A percentile compares a stretch with the other conserved stretches of the same genome.
phyloP scores from a whole-genome alignment of 2,113 vertebrate species.

The Pavo muticus region DNA sequence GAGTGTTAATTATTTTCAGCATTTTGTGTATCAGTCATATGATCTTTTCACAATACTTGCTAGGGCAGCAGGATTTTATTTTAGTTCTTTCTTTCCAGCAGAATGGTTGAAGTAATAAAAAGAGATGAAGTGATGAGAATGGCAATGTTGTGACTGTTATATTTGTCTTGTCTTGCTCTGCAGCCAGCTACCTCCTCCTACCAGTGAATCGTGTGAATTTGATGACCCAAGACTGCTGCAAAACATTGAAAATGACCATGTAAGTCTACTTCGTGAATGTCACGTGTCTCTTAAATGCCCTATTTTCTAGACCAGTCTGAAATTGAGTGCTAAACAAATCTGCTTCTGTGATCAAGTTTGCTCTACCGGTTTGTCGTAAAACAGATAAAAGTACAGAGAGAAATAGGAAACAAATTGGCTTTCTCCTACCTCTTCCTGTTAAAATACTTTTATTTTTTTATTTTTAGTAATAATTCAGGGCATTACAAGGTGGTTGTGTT shows the following conservation, averaged over 20 bases:
- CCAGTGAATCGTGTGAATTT: slow-evolving; percentile 91
- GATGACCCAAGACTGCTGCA: slow-evolving; percentile 93
- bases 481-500: neutral
- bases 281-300: neutral
- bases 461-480: neutral
- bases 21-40: neutral
- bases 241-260: slow-evolving; percentile 93
- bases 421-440: neutral
- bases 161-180: slow-evolving; percentile 36
- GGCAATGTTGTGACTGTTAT: neutral
- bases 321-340: neutral
- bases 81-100: neutral
- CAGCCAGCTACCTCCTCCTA: slow-evolving; percentile 88
- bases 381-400: neutral
- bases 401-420: neutral
- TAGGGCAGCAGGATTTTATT: neutral
- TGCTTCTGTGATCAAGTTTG: neutral
- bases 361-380: neutral
- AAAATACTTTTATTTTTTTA: neutral
- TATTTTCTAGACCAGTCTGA: neutral
- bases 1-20: neutral
- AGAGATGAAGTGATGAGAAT: neutral
- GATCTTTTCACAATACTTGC: neutral
- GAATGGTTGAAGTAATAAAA: neutral
- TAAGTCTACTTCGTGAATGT: slow-evolving; percentile 70